A percentile compares a stretch with the other conserved stretches of the same genome.
These are phyloP conservation scores for Cynoglossus semilaevis DNA, from an alignment of 2,113 vertebrate species.

Conservation along the genomic window DNA sequence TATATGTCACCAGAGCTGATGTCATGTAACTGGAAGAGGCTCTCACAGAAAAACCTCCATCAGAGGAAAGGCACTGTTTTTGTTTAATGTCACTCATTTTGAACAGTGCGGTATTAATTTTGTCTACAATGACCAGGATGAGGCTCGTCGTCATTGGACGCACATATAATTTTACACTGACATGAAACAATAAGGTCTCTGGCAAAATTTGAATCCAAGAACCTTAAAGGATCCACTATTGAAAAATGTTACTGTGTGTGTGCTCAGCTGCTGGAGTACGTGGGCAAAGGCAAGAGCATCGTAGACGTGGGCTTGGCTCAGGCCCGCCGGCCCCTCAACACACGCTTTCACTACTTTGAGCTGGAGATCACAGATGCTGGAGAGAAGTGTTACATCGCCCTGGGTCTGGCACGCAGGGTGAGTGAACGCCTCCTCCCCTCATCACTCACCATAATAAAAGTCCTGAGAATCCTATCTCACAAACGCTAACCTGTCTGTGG, in stretches of 20 bases:
- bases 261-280: conserved; percentile 80
- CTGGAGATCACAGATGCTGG: conserved; percentile 90
- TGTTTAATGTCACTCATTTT: too few relatives aligned
- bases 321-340: conserved; percentile 87
- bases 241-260: background rate
- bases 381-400: conserved; percentile 92
- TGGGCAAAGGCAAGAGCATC: conserved; percentile 90
- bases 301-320: conserved; percentile 91
- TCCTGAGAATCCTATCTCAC: background rate
- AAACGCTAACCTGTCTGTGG: conserved; percentile 2
- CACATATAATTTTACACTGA: too few relatives aligned
- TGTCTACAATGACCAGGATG: too few relatives aligned
- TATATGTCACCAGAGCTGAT: too few relatives aligned
- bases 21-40: too few relatives aligned
- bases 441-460: conserved; percentile 10
- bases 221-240: too few relatives aligned
- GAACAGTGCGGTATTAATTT: too few relatives aligned
- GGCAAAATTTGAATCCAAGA: too few relatives aligned
- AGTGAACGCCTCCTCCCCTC: conserved; percentile 26
- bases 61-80: too few relatives aligned
- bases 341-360: conserved; percentile 91
- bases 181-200: too few relatives aligned
- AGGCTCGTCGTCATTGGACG: too few relatives aligned
- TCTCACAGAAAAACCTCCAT: too few relatives aligned
- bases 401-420: conserved; percentile 92